Base-by-base conservation (phyloP, 1,140 invertebrate genomes). In the Bombus sibiricus region DNA sequence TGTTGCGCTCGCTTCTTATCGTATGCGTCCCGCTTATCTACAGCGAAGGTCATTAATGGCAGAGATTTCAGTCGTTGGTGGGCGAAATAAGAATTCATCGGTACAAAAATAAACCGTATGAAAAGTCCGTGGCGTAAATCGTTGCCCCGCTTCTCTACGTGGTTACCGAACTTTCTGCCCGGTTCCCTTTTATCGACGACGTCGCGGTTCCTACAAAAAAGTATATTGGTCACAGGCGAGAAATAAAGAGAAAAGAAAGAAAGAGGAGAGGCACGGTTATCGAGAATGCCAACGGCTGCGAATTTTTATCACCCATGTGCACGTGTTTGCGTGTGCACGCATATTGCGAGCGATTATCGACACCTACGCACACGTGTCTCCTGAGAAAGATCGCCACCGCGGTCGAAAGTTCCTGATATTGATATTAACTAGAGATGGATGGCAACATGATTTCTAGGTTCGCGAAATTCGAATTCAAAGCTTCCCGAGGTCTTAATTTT, bases 1-100 rank as follows among this genome's bases (percentile, higher is more conserved):
- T 82, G 77, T 85, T 84, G 73, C 69, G 75, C 37, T 77, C 59
- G 4, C 68, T 86, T 83, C 64, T 91, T 89, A 87, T 90, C 85
- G 37, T 74, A 18, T 25, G n/a, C 57, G 43, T 62, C 71, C 34
- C 34, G 28, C 32, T 81, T 90, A 90, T 90, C 88, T 81, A 34
- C 39, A 28, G 57, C 81, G 78, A 59, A 85, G 82, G 59, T 81
- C 84, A 83, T 83, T 82, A 89, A 84, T 76, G 72, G 25, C 80
- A 83, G 57, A 77, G 88, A 81, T 89, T 89, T 73, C 68, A 64
- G 64, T 80, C 41, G 25, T 53, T 64, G 66, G 73, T 71, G 15
- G 41, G 22, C 39, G 69, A 34, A 73, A 78, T 34, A 41, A 86
- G 62, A 22, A 69, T 57, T n/a, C 22, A 13, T 39, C 10, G 47